Evolutionary conservation across 2,113 vertebrate genomes (phyloP).

Genomic region (Octodon degus): DNA sequence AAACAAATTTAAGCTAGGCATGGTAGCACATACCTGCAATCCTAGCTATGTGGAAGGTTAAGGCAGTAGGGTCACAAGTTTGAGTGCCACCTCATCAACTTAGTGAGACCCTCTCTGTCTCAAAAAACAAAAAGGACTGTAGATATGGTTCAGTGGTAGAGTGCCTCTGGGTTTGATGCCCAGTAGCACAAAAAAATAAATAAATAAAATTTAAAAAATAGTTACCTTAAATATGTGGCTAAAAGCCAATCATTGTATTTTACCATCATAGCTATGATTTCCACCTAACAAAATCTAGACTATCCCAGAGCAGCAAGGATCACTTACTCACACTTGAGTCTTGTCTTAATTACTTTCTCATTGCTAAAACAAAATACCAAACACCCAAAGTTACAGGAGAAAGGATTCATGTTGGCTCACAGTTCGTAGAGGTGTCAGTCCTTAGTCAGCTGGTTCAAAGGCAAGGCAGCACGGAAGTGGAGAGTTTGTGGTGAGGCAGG

Average conservation of each 20-base stretch:
- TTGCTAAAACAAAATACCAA: neutral
- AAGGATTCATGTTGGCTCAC: neutral
- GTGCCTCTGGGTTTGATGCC: neutral
- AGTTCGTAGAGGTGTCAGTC: neutral
- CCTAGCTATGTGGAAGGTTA: neutral
- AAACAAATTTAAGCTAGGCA: neutral
- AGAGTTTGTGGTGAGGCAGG: neutral
- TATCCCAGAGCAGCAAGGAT: neutral
- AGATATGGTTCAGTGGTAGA: neutral
- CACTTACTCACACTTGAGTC: neutral
- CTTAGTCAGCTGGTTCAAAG: neutral
- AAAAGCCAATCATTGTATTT: neutral
- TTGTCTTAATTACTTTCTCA: neutral
- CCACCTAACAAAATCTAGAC: neutral
- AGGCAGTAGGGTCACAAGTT: neutral
- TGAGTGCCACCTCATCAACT: neutral
- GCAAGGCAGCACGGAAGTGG: neutral
- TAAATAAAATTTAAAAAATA: neutral
- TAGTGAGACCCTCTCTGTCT: neutral
- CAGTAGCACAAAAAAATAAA: neutral
- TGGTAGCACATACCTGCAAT: neutral
- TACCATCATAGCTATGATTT: neutral
- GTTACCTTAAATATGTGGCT: neutral
- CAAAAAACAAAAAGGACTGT: neutral
- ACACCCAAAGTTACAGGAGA: neutral